Percentiles rank a stretch among this genome's conserved stretches.
phyloP scores from a whole-genome alignment of 92 coral and sea anemone species.

The Desmophyllum pertusum region DNA sequence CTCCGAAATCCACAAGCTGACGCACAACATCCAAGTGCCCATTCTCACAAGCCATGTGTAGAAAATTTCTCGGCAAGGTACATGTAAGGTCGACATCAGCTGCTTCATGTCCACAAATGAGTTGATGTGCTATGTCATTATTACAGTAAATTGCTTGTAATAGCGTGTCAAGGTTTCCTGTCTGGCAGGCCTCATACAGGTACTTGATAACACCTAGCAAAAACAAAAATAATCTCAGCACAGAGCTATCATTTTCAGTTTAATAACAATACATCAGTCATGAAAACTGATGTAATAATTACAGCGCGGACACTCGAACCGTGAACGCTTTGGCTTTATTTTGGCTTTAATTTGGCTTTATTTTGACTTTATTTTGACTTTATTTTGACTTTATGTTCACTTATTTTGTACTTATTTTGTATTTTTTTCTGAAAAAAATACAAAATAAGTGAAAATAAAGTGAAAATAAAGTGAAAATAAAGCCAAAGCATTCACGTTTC shows the following conservation, averaged over 20 bases:
- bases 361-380: too few relatives aligned
- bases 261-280: neutral
- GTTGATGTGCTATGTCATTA: slow-evolving; percentile 57
- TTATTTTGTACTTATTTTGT: too few relatives aligned
- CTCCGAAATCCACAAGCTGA: slow-evolving; percentile 79
- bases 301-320: too few relatives aligned
- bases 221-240: neutral
- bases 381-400: too few relatives aligned
- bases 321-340: too few relatives aligned
- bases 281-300: neutral
- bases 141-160: slow-evolving; percentile 72
- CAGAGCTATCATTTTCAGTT: neutral
- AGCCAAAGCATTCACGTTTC: too few relatives aligned
- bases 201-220: slow-evolving; percentile 70
- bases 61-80: slow-evolving; percentile 53
- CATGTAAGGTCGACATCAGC: neutral
- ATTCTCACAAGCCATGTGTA: slow-evolving; percentile 79
- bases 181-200: slow-evolving; percentile 73
- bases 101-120: slow-evolving; percentile 48
- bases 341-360: too few relatives aligned
- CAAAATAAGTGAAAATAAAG: too few relatives aligned
- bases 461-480: too few relatives aligned
- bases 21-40: slow-evolving; percentile 84
- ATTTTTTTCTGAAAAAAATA: too few relatives aligned
- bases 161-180: slow-evolving; percentile 84